phyloP scores from a whole-genome alignment of 1,140 invertebrate species.

The Lanistes nyassanus region DNA sequence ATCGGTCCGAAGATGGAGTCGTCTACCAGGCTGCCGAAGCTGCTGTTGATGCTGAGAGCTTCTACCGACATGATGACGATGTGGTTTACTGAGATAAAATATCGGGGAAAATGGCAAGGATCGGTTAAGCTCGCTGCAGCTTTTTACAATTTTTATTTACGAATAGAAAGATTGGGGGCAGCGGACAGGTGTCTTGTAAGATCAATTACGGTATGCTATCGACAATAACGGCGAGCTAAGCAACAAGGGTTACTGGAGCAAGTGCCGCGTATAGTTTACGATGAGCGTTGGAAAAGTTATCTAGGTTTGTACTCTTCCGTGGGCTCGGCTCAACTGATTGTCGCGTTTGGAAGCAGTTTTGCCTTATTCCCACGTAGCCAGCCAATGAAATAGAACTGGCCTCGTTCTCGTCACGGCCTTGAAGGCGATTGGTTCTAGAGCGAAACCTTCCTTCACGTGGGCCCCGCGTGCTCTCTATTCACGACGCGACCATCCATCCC shows the following conservation, averaged over 20 bases:
- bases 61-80: constrained; percentile 20
- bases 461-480: constrained; percentile 3
- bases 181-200: too few species aligned
- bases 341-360: background rate
- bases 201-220: background rate
- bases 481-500: too few species aligned
- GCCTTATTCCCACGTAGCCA: constrained; percentile 15
- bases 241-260: background rate
- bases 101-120: background rate
- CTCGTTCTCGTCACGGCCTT: background rate
- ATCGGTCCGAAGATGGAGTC: constrained; percentile 20
- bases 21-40: constrained; percentile 20
- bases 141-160: background rate
- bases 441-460: constrained; percentile 22
- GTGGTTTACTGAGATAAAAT: background rate
- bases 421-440: background rate
- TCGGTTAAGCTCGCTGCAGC: too few species aligned
- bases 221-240: background rate
- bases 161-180: background rate
- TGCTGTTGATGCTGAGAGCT: constrained; percentile 20
- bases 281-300: background rate
- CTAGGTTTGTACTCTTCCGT: background rate
- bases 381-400: constrained; percentile 5
- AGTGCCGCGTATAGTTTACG: too few species aligned
- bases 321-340: background rate